These are phyloP conservation scores for Montipora capricornis DNA, from an alignment of 64 coral and sea anemone species.

Conservation along the genomic window DNA sequence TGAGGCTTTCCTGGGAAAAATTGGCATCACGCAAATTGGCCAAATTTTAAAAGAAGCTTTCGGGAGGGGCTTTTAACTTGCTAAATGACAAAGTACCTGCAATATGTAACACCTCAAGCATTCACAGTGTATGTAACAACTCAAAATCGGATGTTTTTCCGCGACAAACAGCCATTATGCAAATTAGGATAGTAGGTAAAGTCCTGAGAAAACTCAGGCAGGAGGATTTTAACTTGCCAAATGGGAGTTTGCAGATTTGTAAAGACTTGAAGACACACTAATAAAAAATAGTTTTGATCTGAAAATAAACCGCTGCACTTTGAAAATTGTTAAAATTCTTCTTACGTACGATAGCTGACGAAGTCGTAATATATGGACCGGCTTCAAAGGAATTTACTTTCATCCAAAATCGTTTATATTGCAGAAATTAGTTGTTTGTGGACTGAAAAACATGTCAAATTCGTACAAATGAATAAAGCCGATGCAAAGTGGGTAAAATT, in stretches of 20 bases:
- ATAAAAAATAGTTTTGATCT: not conserved
- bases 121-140: not conserved
- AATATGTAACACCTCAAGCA: not conserved
- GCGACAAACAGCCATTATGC: not conserved
- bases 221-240: not conserved
- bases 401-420: conserved; percentile 4
- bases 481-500: not conserved
- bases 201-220: not conserved
- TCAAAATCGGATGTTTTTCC: not conserved
- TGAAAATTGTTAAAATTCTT: conserved; percentile 5
- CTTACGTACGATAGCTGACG: not conserved
- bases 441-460: not conserved
- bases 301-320: not conserved
- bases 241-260: conserved; percentile 3
- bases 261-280: not conserved
- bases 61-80: not conserved
- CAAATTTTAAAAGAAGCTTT: not conserved
- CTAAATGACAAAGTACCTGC: not conserved
- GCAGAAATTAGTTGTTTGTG: not conserved
- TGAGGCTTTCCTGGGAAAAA: not conserved
- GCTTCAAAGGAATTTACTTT: not conserved
- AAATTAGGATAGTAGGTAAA: not conserved
- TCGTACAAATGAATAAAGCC: conserved; percentile 2
- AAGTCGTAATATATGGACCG: not conserved
- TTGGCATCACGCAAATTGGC: not conserved